Percentiles rank a stretch among this genome's conserved stretches.
phyloP scores from a whole-genome alignment of 1,140 invertebrate species.

The Drosophila orosa region DNA sequence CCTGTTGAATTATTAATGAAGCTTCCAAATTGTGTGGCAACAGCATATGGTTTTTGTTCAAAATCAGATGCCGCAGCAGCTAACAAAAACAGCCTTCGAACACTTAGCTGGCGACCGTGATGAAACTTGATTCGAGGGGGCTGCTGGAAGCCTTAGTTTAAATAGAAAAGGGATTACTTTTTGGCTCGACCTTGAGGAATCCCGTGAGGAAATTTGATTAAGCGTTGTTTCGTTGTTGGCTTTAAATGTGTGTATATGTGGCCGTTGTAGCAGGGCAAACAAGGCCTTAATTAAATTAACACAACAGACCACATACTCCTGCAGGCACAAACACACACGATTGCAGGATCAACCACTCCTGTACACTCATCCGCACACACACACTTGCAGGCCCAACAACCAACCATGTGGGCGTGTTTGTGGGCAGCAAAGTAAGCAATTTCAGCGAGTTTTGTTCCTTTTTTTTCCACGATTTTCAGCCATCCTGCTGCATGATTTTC shows the following conservation, averaged over 20 bases:
- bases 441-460: constrained; percentile 35
- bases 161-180: constrained; percentile 15
- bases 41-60: constrained; percentile 53
- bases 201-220: constrained; percentile 14
- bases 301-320: constrained; percentile 66
- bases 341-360: constrained; percentile 23
- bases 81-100: constrained; percentile 27
- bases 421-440: constrained; percentile 69
- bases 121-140: constrained; percentile 53
- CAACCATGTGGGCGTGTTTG: constrained; percentile 53
- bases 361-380: constrained; percentile 9
- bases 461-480: constrained; percentile 30
- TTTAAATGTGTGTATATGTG: constrained; percentile 32
- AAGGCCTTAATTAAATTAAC: constrained; percentile 75
- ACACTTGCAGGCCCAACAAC: constrained; percentile 4
- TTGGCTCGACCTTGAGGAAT: constrained; percentile 24
- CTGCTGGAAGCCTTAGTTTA: constrained; percentile 10
- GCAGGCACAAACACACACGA: constrained; percentile 25
- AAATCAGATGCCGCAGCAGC: constrained; percentile 48
- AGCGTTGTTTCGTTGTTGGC: constrained; percentile 18
- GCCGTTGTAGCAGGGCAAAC: constrained; percentile 35
- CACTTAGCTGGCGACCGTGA: constrained; percentile 46
- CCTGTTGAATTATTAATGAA: constrained; percentile 81
- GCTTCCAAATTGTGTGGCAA: constrained; percentile 37
- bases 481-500: constrained; percentile 59